Evolutionary conservation across 2,113 vertebrate species (phyloP), one percentile per base, ranked within the genome.

Genomic region (Turnix velox): DNA sequence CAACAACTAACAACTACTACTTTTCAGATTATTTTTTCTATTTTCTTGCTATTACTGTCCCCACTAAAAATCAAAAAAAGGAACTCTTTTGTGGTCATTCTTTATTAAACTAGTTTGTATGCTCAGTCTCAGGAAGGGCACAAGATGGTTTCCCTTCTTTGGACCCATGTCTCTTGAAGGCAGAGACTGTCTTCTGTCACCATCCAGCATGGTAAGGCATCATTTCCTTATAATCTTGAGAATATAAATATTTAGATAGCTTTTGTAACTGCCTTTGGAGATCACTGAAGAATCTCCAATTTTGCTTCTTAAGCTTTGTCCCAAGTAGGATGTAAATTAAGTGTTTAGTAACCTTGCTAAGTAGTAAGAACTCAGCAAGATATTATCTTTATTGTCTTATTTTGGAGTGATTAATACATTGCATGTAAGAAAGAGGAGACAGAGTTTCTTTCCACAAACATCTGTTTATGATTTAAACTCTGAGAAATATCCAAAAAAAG

Each of bases 391-490:
- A 75, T 71, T 68, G 84, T 58, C 66, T 92, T 88, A 67, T 90
- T 92, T 90, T 92, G 88, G 94, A 90, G 89, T 96, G 88, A 97
- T 97, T 97, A 95, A 97, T 96, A 45, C 24, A 65, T 75, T 74
- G 85, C 65, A 89, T 85, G 59, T 85, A 92, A 92, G 86, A 88
- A 94, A 83, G 63, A 90, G 63, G 80, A 93, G 59, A 59, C 24
- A 77, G 58, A 37, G 54, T 49, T 84, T 93, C 87, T 95, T 97
- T 84, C 82, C 25, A 48, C 76, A 88, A 88, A 93, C 96, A 96
- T 96, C 82, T 97, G 97, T 67, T 97, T 96, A 55, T 94, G 69
- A 97, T 97, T 96, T 96, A 87, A 95, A 83, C 76, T 48, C 74
- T 96, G 66, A 77, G 90, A 94, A 40, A 84, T 95, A 90, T 49